phyloP scores from a whole-genome alignment of 2,797 vertebrate species.

The Psittacula echo region DNA sequence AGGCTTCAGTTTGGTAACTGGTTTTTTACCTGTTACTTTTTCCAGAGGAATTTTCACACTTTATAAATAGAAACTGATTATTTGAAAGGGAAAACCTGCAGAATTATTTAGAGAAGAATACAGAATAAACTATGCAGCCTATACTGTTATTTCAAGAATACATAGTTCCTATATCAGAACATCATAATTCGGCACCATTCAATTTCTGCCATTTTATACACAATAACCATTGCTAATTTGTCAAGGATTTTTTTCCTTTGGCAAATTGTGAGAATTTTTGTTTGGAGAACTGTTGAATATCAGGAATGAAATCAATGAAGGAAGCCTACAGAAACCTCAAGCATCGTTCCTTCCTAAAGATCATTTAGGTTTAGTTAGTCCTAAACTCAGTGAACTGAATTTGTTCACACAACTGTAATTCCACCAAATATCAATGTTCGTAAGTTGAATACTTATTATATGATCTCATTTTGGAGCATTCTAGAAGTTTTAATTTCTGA shows the following conservation, averaged over 20 bases:
- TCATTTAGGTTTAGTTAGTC: constrained; percentile 2
- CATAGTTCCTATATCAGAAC: neutral
- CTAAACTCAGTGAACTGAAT: constrained; percentile 57
- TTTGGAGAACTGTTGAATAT: constrained; percentile 11
- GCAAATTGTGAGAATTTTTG: constrained; percentile 3
- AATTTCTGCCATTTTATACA: neutral
- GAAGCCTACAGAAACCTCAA: constrained; percentile 20
- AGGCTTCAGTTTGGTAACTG: neutral
- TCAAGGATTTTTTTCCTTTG: neutral
- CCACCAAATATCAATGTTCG: constrained; percentile 47
- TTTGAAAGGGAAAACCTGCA: neutral
- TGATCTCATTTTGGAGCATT: constrained; percentile 54
- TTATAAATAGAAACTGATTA: neutral
- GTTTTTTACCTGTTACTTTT: neutral
- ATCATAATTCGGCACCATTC: neutral
- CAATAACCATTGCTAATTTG: neutral
- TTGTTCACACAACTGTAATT: constrained; percentile 63
- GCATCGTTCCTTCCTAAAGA: constrained; percentile 33
- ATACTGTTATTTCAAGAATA: neutral
- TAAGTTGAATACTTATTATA: constrained; percentile 56
- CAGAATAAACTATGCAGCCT: neutral
- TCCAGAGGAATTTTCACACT: neutral
- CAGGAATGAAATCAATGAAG: neutral
- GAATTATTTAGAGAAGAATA: neutral
- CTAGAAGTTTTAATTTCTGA: constrained; percentile 47